Evolutionary conservation across 2,797 vertebrate species (phyloP), one percentile per base, ranked within the genome.

Genomic region (Falco naumanni): DNA sequence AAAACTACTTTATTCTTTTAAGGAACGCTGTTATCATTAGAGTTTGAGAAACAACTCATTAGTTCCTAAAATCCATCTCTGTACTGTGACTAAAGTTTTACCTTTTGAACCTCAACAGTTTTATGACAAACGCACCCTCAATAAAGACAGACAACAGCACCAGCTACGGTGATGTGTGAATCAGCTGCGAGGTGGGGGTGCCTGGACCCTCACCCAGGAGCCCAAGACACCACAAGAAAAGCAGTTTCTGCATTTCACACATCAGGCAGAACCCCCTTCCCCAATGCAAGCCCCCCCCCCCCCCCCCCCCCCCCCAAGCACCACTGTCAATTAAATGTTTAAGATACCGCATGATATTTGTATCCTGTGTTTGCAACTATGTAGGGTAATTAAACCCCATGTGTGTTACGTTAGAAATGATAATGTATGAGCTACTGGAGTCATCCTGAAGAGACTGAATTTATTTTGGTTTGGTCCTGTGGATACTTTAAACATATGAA

Each of bases 401-500:
- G 61, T 57, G 83, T 48, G 65, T 24, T 41, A 79, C 3, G 24
- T 9, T 68, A 57, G 84, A 74, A 70, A 31, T 39, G 82, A 83
- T 68, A 92, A 89, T 18, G 33, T 24, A 60, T 5, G 13, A 43
- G 71, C 68, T 75, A 89, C 34, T 25, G 80, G 65, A 66, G 90
- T 76, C 31, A 22, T 74, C 57, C 92, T 77, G 88, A 80, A 87
- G 74, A 92, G 66, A 71, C 70, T 89, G 87, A 93, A 89, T 95
- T 70, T 87, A 74, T 95, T 53, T 92, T 3, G 1, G 16, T 90
- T 92, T 82, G 70, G 77, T 89, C 51, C 57, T 84, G 71, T 29
- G 57, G 84, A 64, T 93, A 86, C 87, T 95, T 97, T 70, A 96
- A 96, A 92, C 66, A 57, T 22, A 94, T 18, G 68, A 89, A 97